Base-by-base conservation (phyloP, 2,797 vertebrate genomes). In the Anabas testudineus region DNA sequence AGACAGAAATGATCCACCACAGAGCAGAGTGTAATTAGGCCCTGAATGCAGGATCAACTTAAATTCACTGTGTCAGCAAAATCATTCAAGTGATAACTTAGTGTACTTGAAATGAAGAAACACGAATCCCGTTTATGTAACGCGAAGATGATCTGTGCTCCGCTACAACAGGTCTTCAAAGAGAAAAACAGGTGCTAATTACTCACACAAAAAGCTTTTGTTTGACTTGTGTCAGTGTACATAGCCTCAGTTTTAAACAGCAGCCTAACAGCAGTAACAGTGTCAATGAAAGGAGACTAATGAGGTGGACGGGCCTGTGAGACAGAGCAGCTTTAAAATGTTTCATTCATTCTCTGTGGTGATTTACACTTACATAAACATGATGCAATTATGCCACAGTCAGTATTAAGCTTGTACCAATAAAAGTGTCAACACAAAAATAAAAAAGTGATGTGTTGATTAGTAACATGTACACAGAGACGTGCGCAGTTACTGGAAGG, bases 401-500 rank as follows among this genome's bases (percentile, higher is more conserved):
- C 21, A 28, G 45, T 41, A 19, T 39, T 7, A 22, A 16, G 22
- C 24, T 48, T 36, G 5, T 28, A 37, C 30, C n/a, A 65, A 28
- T 13, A 16, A 5, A 22, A 48, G 21, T 5, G 7, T 19, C 10
- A n/a, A 9, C 19, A n/a, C 1, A 14, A 15, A 69, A 18, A 30
- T 13, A 36, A 39, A 7, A 51, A 24, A 66, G 39, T 21, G 0
- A 41, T 15, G 26, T 46, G 53, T 53, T 13, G 18, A 19, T 37
- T 5, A 15, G 21, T 19, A 30, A 24, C 8, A 56, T 56, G 19
- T 34, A 59, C 16, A 60, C 37, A 57, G 18, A 21, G 52, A 16
- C 3, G 0, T 13, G 42, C 10, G 15, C 5, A 28, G 37, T 61
- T 62, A 71, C 65, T 57, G 36, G 41, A 61, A 66, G 45, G 24